Percentiles rank a stretch among this genome's conserved stretches.
These are phyloP conservation scores for Harmothoe impar DNA, from an alignment of 2,888 invertebrate genomes.

Conservation along the genomic window DNA sequence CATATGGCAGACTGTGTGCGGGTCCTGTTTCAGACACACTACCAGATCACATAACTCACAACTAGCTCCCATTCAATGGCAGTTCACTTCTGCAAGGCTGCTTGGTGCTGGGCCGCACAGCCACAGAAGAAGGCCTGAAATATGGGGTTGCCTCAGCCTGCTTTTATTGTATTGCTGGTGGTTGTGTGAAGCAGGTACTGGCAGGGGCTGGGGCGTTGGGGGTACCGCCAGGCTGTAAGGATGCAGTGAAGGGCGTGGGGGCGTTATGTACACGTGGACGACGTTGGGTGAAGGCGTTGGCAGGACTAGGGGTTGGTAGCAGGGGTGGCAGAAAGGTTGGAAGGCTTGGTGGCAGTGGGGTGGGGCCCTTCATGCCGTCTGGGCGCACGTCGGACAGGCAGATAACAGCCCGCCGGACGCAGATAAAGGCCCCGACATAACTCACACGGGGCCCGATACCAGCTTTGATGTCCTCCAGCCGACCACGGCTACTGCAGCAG, in stretches of 20 bases:
- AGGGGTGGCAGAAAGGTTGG: not conserved
- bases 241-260: not conserved
- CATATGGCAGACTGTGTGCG: not conserved
- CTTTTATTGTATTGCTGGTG: not conserved
- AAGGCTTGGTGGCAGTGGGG: too few relatives aligned
- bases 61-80: not conserved
- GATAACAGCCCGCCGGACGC: not conserved
- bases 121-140: constrained; percentile 6
- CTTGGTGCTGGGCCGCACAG: not conserved
- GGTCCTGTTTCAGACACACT: not conserved
- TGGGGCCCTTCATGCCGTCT: not conserved
- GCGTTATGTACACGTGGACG: not conserved
- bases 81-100: not conserved
- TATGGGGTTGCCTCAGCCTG: not conserved
- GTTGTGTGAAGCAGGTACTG: not conserved
- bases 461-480: not conserved
- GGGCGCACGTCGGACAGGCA: not conserved
- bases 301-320: not conserved
- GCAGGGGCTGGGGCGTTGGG: not conserved
- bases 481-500: not conserved
- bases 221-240: not conserved
- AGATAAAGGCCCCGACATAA: constrained; percentile 18
- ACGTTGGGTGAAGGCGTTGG: not conserved
- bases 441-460: not conserved
- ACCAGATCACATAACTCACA: not conserved